Evolutionary conservation across 64 coral and sea anemone genomes (phyloP).

Genomic region (Hydrozoanthus tunicans): DNA sequence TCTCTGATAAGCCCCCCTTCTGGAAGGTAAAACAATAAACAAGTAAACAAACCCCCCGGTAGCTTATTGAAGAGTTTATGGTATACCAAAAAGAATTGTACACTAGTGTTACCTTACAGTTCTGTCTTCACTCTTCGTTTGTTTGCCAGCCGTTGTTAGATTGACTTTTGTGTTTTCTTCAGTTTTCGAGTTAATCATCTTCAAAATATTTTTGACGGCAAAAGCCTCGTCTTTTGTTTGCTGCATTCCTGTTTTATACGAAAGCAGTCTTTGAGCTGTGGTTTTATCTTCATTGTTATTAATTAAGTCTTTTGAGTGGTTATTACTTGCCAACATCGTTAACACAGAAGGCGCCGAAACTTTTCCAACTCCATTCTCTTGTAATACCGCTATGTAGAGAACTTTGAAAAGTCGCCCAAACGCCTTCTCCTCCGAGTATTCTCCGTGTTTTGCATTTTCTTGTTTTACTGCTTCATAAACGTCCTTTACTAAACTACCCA

Average conservation of each 20-base stretch:
- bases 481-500: slow-evolving; percentile 38
- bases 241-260: not conserved
- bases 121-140: not conserved
- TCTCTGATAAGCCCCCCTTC: too few species aligned
- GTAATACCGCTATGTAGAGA: slow-evolving; percentile 19
- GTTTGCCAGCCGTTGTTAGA: not conserved
- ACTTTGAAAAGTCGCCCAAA: slow-evolving; percentile 47
- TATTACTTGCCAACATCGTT: slow-evolving; percentile 7
- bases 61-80: too few species aligned
- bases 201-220: slow-evolving; percentile 3
- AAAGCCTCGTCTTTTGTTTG: not conserved
- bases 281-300: not conserved
- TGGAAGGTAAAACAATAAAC: too few species aligned
- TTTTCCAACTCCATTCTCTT: not conserved
- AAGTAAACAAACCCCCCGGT: too few species aligned
- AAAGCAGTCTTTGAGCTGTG: not conserved
- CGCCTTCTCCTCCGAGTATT: slow-evolving; percentile 35
- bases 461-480: slow-evolving; percentile 41
- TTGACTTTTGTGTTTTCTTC: not conserved
- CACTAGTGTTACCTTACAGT: too few species aligned
- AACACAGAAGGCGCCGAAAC: not conserved
- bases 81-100: too few species aligned
- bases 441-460: slow-evolving; percentile 6
- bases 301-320: not conserved
- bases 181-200: not conserved